Percentiles rank a stretch among this genome's conserved stretches.
Evolutionary conservation across 2,797 vertebrate genomes (phyloP).

Genomic region (Dryobates pubescens): DNA sequence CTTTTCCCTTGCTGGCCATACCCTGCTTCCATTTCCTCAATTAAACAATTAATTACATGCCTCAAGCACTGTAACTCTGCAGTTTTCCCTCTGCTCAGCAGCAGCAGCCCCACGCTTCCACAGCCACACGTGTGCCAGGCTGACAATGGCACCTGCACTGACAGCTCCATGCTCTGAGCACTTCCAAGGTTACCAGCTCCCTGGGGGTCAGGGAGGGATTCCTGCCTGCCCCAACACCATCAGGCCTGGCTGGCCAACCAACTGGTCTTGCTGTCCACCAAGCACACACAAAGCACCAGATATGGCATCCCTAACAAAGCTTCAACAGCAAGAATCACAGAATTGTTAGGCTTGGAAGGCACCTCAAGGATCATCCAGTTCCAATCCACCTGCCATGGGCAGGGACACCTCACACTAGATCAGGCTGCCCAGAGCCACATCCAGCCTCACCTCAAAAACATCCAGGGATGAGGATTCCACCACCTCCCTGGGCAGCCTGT

Average conservation of each 20-base stretch:
- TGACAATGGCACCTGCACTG: not conserved
- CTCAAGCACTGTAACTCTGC: not conserved
- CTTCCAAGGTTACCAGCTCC: not conserved
- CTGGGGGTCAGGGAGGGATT: not conserved
- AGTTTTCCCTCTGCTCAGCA: not conserved
- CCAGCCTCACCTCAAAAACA: no score
- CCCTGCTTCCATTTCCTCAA: not conserved
- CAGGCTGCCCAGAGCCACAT: no score
- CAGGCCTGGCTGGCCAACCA: not conserved
- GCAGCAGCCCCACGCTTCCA: not conserved
- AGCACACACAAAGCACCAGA: accelerated
- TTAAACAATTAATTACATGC: not conserved
- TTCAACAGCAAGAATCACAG: not conserved
- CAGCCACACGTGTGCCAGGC: not conserved
- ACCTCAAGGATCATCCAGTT: no score
- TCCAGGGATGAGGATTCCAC: no score
- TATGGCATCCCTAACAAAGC: not conserved
- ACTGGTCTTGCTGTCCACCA: not conserved
- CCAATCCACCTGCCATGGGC: no score
- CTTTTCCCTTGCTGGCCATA: not conserved
- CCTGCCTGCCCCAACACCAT: not conserved
- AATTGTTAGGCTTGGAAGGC: no score
- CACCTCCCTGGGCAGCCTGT: no score
- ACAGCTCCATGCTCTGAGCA: accelerated
- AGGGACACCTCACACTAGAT: no score